Percentiles rank a stretch among this genome's conserved stretches.
Evolutionary conservation across 2,797 vertebrate species (phyloP).

Genomic region (Lacerta bilineata): DNA sequence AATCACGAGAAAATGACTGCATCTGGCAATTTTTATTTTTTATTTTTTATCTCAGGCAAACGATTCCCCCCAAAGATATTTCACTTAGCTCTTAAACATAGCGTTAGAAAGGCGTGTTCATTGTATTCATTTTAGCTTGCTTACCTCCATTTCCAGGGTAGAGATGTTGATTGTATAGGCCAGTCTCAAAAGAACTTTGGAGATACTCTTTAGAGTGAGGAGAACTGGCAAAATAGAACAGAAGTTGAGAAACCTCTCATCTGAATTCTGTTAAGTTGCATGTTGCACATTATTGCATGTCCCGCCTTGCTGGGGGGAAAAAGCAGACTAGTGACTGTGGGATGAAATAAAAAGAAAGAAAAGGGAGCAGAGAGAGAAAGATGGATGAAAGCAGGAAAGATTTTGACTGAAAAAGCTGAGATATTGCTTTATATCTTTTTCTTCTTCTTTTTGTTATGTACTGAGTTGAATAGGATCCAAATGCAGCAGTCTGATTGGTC

Average conservation of each 20-base stretch:
- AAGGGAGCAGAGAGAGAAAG: slow-evolving; percentile 8
- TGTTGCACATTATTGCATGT: accelerated
- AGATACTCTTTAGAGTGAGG: neutral
- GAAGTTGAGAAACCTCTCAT: neutral
- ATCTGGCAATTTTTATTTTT: neutral
- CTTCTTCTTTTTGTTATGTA: no score
- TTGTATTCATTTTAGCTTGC: neutral
- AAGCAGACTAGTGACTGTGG: accelerated
- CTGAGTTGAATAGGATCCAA: no score
- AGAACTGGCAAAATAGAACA: neutral
- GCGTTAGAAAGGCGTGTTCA: accelerated
- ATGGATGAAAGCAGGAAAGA: no score
- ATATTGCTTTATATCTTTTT: no score
- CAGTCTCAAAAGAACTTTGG: neutral
- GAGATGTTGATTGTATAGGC: slow-evolving; percentile 28
- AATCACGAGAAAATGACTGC: neutral
- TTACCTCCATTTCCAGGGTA: accelerated
- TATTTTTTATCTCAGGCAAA: neutral
- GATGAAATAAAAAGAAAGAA: neutral
- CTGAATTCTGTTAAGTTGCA: neutral
- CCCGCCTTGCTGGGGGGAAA: neutral
- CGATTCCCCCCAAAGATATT: slow-evolving; percentile 7
- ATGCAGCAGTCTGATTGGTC: no score
- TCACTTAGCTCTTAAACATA: neutral
- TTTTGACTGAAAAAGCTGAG: no score